Evolutionary conservation across 2,888 invertebrate species (phyloP), one percentile per base, ranked within the genome.

Genomic region (Apotomis turbidana): DNA sequence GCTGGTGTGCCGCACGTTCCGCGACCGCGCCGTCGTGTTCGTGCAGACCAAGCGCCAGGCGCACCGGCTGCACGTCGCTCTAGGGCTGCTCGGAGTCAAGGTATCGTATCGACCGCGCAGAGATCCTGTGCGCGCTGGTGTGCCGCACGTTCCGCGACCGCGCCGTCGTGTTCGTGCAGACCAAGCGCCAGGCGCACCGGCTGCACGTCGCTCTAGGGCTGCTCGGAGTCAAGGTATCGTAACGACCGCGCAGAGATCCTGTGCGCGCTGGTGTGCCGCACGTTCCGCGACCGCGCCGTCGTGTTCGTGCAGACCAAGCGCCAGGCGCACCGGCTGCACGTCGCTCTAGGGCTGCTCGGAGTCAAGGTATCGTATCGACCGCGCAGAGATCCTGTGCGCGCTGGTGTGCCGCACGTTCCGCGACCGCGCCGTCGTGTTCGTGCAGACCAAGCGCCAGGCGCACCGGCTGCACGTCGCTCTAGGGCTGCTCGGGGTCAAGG

Each of bases 391-490:
- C 0, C 98, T 41, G 98, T 99, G 41, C 41, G 41, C 41, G 75
- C 83, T 92, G 0, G 91, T 92, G 73, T 92, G 91, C 73, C 86
- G 99, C 70, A 98, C 98, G 46, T 99, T 99, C 90, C 95, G 97
- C 58, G 97, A 97, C 85, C 97, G 98, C 80, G 96, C 97, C 63
- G 98, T 99, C 93, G 95, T 99, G 52, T 99, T 99, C 93, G 98
- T 99, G 46, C 98, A 98, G 89, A 99, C 99, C 0, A 99, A 99
- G 90, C 96, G 96, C 76, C 98, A 98, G 86, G 55, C 66, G 5
- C 55, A 66, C 88, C 95, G 99, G 88, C 41, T 41, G 41, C 41
- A 41, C 41, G 41, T 41, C 5, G 41, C 41, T 5, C 41, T 41
- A 1, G 41, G 41, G 1, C 41, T 41, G 41, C 41, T 41, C 5